These are phyloP conservation scores for Aspidoscelis tigris DNA, from an alignment of 2,113 vertebrate genomes.

Conservation along the genomic window DNA sequence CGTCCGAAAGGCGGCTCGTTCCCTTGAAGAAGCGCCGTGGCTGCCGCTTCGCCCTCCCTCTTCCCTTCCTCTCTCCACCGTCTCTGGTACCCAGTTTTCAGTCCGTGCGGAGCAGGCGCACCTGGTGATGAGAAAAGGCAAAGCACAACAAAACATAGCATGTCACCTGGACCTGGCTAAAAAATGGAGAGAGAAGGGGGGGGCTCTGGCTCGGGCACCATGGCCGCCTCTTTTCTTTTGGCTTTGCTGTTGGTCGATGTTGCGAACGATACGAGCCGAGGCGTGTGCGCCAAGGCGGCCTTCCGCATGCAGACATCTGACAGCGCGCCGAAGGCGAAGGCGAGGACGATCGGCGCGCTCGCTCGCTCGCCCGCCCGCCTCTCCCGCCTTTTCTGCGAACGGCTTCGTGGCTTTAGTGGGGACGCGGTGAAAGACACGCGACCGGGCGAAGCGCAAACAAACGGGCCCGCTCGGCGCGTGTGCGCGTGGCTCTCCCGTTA, in stretches of 20 bases:
- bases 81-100: neutral
- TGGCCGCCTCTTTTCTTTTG: too few relatives aligned
- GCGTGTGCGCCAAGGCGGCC: too few relatives aligned
- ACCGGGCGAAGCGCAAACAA: neutral
- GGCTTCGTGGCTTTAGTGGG: neutral
- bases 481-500: slow-evolving; percentile 11
- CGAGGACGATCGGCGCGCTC: too few relatives aligned
- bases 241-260: too few relatives aligned
- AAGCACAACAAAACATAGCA: neutral
- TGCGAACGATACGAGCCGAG: too few relatives aligned
- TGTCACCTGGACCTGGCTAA: too few relatives aligned
- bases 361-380: too few relatives aligned
- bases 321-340: too few relatives aligned
- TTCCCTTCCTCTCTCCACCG: neutral
- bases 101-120: too few relatives aligned
- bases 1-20: slow-evolving; percentile 1
- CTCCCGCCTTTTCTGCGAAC: too few relatives aligned
- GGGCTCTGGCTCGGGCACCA: too few relatives aligned
- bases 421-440: neutral
- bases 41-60: fast-evolving
- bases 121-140: neutral
- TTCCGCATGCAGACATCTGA: too few relatives aligned
- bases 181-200: neutral
- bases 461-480: neutral
- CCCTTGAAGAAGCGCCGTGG: slow-evolving; percentile 35